These are phyloP conservation scores for Axinella damicornis DNA, from an alignment of 37 sponge, comb jelly and placozoan genomes.

Conservation along the genomic window DNA sequence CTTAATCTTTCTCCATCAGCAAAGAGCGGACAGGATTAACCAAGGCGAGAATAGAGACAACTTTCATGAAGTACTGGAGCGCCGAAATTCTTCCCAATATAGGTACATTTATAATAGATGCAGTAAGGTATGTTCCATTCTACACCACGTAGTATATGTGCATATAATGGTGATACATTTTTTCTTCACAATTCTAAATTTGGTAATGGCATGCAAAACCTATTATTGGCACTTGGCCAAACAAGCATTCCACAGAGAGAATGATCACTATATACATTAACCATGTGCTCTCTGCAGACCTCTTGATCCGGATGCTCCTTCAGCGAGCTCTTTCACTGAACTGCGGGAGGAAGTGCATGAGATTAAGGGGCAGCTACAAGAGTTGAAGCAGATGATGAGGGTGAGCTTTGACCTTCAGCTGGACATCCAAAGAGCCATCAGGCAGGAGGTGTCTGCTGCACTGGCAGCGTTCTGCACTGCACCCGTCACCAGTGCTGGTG, in stretches of 20 bases:
- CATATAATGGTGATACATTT: no score
- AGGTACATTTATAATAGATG: no score
- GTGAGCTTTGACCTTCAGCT: slow-evolving; percentile 87
- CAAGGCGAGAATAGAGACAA: background rate
- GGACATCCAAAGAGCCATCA: slow-evolving; percentile 88
- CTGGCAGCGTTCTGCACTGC: slow-evolving; percentile 34
- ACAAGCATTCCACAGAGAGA: background rate
- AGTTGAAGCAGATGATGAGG: slow-evolving; percentile 84
- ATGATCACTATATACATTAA: background rate
- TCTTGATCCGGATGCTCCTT: background rate
- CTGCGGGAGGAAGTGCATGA: slow-evolving; percentile 59
- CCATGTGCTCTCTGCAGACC: background rate
- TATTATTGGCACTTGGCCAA: no score
- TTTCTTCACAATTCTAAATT: no score
- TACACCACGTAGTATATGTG: no score
- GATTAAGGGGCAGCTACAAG: slow-evolving; percentile 73
- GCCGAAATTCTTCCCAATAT: no score
- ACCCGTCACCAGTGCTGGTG: background rate
- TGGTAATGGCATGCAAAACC: background rate
- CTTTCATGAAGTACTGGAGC: background rate
- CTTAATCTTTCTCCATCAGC: background rate
- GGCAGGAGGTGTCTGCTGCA: slow-evolving; percentile 94
- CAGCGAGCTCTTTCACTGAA: background rate
- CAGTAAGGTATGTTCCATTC: no score
- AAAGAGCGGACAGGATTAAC: slow-evolving; percentile 1